These are phyloP conservation scores for Bostrychus sinensis DNA, from an alignment of 2,113 vertebrate species.

Conservation along the genomic window DNA sequence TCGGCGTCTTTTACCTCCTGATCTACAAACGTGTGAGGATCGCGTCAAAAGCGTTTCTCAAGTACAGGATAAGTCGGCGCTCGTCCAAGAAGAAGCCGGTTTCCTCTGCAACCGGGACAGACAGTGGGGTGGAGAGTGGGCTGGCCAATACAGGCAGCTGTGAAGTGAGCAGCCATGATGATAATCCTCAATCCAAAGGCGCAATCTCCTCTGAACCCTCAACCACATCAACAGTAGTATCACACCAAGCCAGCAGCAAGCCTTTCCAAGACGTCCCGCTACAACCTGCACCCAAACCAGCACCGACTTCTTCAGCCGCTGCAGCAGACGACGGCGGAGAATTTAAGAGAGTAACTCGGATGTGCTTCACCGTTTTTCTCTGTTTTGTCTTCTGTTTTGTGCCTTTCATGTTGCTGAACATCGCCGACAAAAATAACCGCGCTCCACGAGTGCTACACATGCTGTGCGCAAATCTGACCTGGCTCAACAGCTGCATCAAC, in stretches of 20 bases:
- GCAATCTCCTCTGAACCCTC: slow-evolving; percentile 9
- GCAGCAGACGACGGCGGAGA: slow-evolving; percentile 76
- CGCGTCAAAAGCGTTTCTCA: slow-evolving; percentile 76
- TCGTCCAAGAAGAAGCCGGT: slow-evolving; percentile 63
- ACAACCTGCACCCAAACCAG: slow-evolving; percentile 11
- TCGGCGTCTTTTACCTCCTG: slow-evolving; percentile 86
- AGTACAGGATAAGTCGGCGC: slow-evolving; percentile 77
- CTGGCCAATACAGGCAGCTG: slow-evolving; percentile 54
- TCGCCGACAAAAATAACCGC: slow-evolving; percentile 73
- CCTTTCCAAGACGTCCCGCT: background rate
- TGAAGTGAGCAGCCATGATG: slow-evolving; percentile 69
- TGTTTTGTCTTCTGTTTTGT: slow-evolving; percentile 84
- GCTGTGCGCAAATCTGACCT: slow-evolving; percentile 88
- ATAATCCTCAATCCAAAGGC: slow-evolving; percentile 25
- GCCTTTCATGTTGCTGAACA: slow-evolving; percentile 86
- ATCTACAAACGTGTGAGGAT: slow-evolving; percentile 82
- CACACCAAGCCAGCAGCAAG: background rate
- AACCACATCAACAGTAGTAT: background rate
- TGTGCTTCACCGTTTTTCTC: slow-evolving; percentile 88
- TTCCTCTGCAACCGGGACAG: slow-evolving; percentile 51
- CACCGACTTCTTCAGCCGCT: slow-evolving; percentile 21
- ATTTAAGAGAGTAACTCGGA: slow-evolving; percentile 83
- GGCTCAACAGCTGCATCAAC: slow-evolving; percentile 90
- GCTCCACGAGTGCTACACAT: slow-evolving; percentile 84
- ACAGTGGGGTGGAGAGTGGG: slow-evolving; percentile 78